Conservation (phyloP, 2,888 invertebrate genomes). For the Eupithecia dodoneata region DNA sequence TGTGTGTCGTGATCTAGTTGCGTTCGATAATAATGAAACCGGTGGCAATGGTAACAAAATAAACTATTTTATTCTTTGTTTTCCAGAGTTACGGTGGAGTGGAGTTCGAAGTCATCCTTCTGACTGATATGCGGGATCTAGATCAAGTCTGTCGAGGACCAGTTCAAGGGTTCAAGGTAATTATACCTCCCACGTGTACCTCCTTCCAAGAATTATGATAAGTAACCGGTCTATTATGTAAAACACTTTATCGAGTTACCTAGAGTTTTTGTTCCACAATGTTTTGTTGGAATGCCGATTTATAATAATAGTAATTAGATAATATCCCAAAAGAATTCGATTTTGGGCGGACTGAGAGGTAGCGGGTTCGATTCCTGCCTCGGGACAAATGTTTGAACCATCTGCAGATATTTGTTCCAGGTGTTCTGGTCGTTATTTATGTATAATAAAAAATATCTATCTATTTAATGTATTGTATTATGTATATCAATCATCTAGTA, state of each 20-base stretch:
- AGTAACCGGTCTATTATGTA: slow-evolving; percentile 5
- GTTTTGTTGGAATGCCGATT: background rate
- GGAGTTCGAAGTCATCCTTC: slow-evolving; percentile 75
- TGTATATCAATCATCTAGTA: no score
- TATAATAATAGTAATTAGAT: background rate
- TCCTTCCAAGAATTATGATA: background rate
- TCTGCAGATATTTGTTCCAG: no score
- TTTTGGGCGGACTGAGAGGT: no score
- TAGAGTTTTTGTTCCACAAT: background rate
- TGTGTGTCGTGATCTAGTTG: no score
- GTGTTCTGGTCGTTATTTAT: no score
- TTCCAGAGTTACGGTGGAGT: slow-evolving; percentile 62
- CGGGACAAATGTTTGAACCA: no score
- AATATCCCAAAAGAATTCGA: no score
- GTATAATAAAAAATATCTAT: no score
- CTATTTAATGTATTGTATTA: no score
- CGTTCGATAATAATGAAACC: no score
- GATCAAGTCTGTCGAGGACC: slow-evolving; percentile 86
- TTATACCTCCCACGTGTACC: background rate
- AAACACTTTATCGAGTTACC: background rate
- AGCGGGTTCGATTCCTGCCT: no score
- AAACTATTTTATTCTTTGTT: background rate
- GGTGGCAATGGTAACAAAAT: no score
- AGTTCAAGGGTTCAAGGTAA: slow-evolving; percentile 86
- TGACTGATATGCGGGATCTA: slow-evolving; percentile 77